phyloP scores from a whole-genome alignment of 2,888 invertebrate species.

The Linyphia triangularis region DNA sequence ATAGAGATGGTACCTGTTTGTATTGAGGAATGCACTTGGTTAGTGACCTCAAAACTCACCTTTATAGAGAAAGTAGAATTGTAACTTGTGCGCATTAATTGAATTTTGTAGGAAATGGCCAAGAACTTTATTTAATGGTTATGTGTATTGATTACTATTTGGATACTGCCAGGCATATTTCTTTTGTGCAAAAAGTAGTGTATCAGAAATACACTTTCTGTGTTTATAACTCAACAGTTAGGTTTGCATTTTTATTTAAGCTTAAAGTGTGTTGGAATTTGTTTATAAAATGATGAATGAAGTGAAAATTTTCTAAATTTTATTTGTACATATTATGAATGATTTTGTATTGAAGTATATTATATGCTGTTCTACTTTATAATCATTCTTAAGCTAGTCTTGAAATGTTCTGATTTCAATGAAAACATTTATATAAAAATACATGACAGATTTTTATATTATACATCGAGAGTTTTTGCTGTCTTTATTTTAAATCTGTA shows the following conservation, averaged over 20 bases:
- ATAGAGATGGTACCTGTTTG: conserved; percentile 55
- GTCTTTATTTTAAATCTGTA: no score
- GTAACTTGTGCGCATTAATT: neutral
- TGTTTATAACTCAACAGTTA: neutral
- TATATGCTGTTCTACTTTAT: conserved; percentile 47
- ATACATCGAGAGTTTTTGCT: neutral
- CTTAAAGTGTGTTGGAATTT: neutral
- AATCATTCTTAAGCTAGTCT: conserved; percentile 54
- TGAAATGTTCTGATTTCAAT: conserved; percentile 55
- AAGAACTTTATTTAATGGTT: conserved; percentile 26
- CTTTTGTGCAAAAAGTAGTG: conserved; percentile 1
- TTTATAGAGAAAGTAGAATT: conserved; percentile 11
- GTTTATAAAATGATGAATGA: conserved; percentile 7
- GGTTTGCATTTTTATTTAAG: neutral
- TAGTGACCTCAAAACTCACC: conserved; percentile 45
- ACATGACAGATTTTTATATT: conserved; percentile 38
- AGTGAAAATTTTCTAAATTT: conserved; percentile 42
- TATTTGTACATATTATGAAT: conserved; percentile 57
- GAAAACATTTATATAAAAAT: conserved; percentile 60
- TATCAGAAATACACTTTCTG: conserved; percentile 15
- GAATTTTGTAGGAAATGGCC: conserved; percentile 26
- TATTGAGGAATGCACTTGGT: conserved; percentile 35
- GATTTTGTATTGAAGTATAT: conserved; percentile 45
- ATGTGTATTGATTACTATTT: conserved; percentile 18
- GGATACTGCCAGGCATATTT: neutral